Conservation (phyloP, 2,888 invertebrate genomes). For the Colletes collaris region DNA sequence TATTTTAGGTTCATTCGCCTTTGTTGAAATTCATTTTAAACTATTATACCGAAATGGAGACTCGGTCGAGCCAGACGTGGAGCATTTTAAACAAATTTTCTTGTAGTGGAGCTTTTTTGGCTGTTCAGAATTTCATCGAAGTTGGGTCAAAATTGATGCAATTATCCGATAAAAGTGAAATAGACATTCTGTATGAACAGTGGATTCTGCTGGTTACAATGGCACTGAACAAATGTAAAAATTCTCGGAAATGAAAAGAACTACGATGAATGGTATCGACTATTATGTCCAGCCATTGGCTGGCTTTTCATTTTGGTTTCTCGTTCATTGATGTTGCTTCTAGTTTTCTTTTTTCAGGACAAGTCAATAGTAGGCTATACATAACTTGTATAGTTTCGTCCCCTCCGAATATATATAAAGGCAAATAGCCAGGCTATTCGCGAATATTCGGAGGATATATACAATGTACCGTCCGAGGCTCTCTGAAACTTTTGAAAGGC, state of each 20-base stretch:
- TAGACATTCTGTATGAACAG: too few species aligned
- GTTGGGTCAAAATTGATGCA: too few species aligned
- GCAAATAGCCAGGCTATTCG: slow-evolving; percentile 57
- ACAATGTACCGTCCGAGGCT: not conserved
- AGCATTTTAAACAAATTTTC: too few species aligned
- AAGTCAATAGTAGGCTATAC: slow-evolving; percentile 29
- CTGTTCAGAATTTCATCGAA: too few species aligned
- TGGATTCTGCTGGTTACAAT: not conserved
- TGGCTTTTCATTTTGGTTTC: slow-evolving; percentile 19
- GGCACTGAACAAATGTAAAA: slow-evolving; percentile 8
- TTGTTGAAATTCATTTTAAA: too few species aligned
- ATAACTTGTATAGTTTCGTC: slow-evolving; percentile 43
- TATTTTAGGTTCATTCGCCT: too few species aligned
- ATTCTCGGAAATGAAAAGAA: not conserved
- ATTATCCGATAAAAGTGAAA: too few species aligned
- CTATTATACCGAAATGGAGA: too few species aligned
- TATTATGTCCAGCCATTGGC: slow-evolving; percentile 1
- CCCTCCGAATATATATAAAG: slow-evolving; percentile 38
- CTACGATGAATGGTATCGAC: slow-evolving; percentile 10
- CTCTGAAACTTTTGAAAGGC: slow-evolving; percentile 53
- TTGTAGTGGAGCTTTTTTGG: too few species aligned
- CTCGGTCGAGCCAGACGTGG: too few species aligned
- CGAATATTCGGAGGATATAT: not conserved
- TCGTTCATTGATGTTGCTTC: not conserved
- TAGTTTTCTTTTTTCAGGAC: slow-evolving; percentile 26